Evolutionary conservation across 1,140 invertebrate genomes (phyloP).

Genomic region (Ooceraea biroi): DNA sequence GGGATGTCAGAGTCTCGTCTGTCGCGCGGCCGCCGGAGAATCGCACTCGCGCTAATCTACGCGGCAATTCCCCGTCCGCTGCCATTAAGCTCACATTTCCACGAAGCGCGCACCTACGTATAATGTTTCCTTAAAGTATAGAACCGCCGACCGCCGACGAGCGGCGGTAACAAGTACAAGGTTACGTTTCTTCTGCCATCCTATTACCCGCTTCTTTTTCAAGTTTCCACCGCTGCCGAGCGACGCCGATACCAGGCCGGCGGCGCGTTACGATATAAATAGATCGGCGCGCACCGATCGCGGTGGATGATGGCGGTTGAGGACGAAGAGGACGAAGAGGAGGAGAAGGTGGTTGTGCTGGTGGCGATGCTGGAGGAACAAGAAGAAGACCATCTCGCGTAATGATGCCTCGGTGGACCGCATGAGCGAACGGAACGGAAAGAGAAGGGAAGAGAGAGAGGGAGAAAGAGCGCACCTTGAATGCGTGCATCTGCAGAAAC

Average conservation of each 20-base stretch:
- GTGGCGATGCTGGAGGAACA: slow-evolving; percentile 23
- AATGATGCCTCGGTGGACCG: slow-evolving; percentile 37
- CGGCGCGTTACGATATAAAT: slow-evolving; percentile 64
- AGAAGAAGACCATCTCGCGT: slow-evolving; percentile 43
- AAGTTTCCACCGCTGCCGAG: slow-evolving; percentile 32
- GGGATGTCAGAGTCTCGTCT: neutral
- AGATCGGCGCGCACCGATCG: slow-evolving; percentile 58
- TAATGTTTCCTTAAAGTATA: slow-evolving; percentile 23
- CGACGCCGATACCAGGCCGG: slow-evolving; percentile 32
- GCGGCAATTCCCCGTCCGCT: slow-evolving; percentile 38
- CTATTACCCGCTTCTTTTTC: slow-evolving; percentile 42
- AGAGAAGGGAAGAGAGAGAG: neutral
- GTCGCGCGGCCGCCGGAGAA: slow-evolving; percentile 1
- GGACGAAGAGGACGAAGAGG: slow-evolving; percentile 8
- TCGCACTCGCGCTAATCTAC: slow-evolving; percentile 43
- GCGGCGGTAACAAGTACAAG: slow-evolving; percentile 43
- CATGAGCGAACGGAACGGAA: neutral
- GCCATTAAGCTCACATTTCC: slow-evolving; percentile 50
- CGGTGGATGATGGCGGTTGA: slow-evolving; percentile 57
- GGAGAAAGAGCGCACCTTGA: slow-evolving; percentile 17
- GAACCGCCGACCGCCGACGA: neutral
- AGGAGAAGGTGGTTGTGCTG: neutral
- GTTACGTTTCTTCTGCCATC: slow-evolving; percentile 32
- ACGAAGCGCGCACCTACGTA: slow-evolving; percentile 27
- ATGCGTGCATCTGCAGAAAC: slow-evolving; percentile 57